Evolutionary conservation across 2,797 vertebrate genomes (phyloP).

Genomic region (Enoplosus armatus): DNA sequence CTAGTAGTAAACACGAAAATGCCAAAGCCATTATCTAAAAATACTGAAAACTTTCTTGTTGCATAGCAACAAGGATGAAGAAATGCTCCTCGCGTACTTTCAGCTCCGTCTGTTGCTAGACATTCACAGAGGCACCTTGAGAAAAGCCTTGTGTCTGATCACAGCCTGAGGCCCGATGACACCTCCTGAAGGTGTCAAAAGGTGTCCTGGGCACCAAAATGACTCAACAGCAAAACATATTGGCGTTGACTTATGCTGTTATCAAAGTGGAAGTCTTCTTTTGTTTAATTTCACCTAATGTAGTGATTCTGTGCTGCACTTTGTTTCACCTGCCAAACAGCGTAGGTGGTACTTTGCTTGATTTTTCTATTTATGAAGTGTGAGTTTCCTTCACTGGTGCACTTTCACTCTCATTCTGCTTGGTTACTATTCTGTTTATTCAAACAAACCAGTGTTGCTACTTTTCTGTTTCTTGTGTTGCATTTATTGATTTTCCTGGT

Average conservation of each 20-base stretch:
- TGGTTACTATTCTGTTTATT: background rate
- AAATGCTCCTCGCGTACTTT: constrained; percentile 31
- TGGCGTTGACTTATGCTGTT: background rate
- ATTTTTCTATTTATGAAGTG: background rate
- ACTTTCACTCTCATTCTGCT: background rate
- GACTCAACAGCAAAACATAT: background rate
- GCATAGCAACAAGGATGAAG: constrained; percentile 71
- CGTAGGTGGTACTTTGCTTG: background rate
- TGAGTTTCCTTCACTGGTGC: background rate
- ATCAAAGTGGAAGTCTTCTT: background rate
- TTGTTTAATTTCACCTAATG: constrained; percentile 1
- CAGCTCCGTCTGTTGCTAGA: constrained; percentile 34
- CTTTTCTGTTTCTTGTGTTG: background rate
- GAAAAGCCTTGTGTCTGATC: constrained; percentile 30
- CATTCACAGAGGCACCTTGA: constrained; percentile 24
- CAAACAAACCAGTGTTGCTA: background rate
- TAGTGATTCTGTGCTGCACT: background rate
- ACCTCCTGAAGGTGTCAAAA: constrained; percentile 14
- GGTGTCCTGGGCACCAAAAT: background rate
- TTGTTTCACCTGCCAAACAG: constrained; percentile 7
- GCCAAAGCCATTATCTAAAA: constrained; percentile 47
- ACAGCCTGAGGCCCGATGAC: background rate
- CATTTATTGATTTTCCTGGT: background rate
- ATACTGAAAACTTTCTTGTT: constrained; percentile 49
- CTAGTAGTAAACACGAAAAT: constrained; percentile 34